Evolutionary conservation across 2,888 invertebrate species (phyloP), one percentile per base, ranked within the genome.

Genomic region (Pristionchus arcanus): DNA sequence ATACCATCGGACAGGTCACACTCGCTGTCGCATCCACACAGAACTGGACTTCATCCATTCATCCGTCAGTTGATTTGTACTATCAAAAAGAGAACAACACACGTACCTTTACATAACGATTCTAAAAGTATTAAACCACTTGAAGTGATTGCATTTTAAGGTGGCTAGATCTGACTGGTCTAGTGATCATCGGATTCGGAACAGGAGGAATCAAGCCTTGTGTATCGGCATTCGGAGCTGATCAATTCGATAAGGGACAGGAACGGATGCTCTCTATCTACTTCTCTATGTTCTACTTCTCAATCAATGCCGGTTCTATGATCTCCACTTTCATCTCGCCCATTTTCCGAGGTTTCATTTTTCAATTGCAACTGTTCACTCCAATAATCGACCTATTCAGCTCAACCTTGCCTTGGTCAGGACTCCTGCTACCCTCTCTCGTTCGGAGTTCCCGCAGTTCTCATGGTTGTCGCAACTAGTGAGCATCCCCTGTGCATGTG

Each of bases 221-320:
- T 93, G 96, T 96, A 15, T 94, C 95, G 53, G 95, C 96, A 0
- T 96, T 96, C 93, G 96, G 96, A 59, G 96, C 96, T 59, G 96
- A 96, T 93, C 96, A 96, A 93, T 96, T 96, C 91, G 92, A 94
- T 28, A 91, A 94, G 37, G 95, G 95, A 55, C 95, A 81, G 96
- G 97, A 97, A 93, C 96, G 96, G 93, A 97, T 97, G 95, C 96
- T 98, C 90, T 97, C 97, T n/a, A 97, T 97, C 90, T 98, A 98
- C 96, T 98, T 98, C 96, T 98, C 98, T 0, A 96, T 98, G 7
- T 98, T 98, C 96, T 98, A 98, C 96, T 98, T 98, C 95, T 96
- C 98, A 86, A 98, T 98, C 95, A 98, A 98, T 95, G 95, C 96
- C 68, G 98, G 98, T 25, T 97, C 98, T 92, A 96, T 98, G 91